phyloP scores from a whole-genome alignment of 2,888 invertebrate genomes.

The Nomada ruficornis region DNA sequence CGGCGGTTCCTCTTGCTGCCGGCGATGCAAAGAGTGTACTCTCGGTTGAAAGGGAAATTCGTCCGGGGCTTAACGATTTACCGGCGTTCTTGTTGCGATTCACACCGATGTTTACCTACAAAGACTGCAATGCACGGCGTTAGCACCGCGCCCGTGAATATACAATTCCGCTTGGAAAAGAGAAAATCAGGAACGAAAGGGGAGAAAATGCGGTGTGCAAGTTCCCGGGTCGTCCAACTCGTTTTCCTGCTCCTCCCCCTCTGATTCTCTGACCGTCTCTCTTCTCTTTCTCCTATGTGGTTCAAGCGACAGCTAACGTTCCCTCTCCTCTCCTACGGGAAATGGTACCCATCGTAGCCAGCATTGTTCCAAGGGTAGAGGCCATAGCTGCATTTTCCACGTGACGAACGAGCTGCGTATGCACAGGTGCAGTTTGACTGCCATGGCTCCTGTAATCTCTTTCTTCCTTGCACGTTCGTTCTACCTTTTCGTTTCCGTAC shows the following conservation, averaged over 20 bases:
- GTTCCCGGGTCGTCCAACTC: slow-evolving; percentile 59
- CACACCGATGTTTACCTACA: slow-evolving; percentile 32
- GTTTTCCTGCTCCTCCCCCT: slow-evolving; percentile 29
- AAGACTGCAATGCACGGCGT: neutral
- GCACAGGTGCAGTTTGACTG: slow-evolving; percentile 56
- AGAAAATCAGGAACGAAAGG: slow-evolving; percentile 62
- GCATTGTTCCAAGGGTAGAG: slow-evolving; percentile 59
- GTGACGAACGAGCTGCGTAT: slow-evolving; percentile 60
- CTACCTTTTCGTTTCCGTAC: slow-evolving; percentile 63
- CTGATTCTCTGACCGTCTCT: neutral
- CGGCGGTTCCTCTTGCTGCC: neutral
- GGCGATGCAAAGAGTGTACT: neutral
- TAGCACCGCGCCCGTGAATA: slow-evolving; percentile 4
- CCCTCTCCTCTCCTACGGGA: slow-evolving; percentile 53
- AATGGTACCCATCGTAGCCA: slow-evolving; percentile 61
- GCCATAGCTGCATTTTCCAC: slow-evolving; percentile 60
- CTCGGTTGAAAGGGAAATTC: slow-evolving; percentile 12
- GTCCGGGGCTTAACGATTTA: slow-evolving; percentile 32
- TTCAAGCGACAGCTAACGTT: neutral
- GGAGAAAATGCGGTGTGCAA: slow-evolving; percentile 59
- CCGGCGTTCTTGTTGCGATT: slow-evolving; percentile 7
- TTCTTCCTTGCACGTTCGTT: slow-evolving; percentile 50
- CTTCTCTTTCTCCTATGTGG: neutral
- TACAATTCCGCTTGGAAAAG: slow-evolving; percentile 39
- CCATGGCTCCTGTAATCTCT: slow-evolving; percentile 49